Evolutionary conservation across 2,113 vertebrate species (phyloP).

Genomic region (Pelobates fuscus): DNA sequence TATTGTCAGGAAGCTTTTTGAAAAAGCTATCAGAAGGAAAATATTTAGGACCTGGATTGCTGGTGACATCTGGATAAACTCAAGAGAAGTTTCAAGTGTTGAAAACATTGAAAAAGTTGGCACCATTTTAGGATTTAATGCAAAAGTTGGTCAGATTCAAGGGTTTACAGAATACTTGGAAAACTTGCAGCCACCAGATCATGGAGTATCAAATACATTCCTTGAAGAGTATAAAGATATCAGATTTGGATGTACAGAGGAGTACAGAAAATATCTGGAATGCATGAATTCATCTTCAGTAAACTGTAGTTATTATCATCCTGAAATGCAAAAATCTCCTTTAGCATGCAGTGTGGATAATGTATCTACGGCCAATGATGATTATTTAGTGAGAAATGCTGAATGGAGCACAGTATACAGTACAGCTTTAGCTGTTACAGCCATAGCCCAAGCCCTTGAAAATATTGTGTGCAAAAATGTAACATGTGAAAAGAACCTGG

Average conservation of each 20-base stretch:
- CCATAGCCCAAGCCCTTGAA: constrained; percentile 60
- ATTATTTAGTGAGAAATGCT: constrained; percentile 50
- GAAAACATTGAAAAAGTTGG: constrained; percentile 62
- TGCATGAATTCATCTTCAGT: constrained; percentile 46
- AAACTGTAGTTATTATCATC: constrained; percentile 29
- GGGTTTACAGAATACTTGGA: constrained; percentile 62
- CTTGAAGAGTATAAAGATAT: constrained; percentile 66
- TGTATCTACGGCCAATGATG: constrained; percentile 55
- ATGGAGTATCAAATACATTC: constrained; percentile 59
- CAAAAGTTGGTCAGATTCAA: constrained; percentile 52
- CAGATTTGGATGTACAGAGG: constrained; percentile 57
- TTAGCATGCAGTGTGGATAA: constrained; percentile 50
- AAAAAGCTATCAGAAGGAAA: constrained; percentile 56
- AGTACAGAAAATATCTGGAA: constrained; percentile 41
- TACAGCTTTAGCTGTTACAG: constrained; percentile 54
- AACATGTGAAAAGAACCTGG: constrained; percentile 58
- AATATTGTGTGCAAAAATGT: constrained; percentile 59
- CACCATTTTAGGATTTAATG: constrained; percentile 64
- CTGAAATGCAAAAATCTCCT: constrained; percentile 41
- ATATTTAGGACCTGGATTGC: constrained; percentile 65
- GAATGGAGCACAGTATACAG: constrained; percentile 51
- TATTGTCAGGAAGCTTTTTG: constrained; percentile 60
- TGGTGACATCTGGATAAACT: constrained; percentile 64
- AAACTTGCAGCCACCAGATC: constrained; percentile 51
- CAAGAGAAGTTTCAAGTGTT: constrained; percentile 51